phyloP scores from a whole-genome alignment of 2,113 vertebrate species.

The Nesogale talazaci region DNA sequence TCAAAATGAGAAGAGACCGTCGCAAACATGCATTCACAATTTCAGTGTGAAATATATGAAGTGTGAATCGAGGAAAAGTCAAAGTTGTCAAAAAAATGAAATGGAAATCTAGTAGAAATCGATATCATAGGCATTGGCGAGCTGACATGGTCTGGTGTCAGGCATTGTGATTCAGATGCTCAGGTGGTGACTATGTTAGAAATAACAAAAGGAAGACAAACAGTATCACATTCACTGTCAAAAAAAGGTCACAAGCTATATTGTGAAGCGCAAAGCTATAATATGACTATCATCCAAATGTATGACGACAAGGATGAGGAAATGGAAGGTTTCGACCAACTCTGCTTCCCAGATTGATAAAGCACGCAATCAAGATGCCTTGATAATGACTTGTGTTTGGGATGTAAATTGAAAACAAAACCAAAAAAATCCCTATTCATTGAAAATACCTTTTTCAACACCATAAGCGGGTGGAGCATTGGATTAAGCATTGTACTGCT shows the following conservation, averaged over 20 bases:
- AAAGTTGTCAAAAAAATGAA: not conserved
- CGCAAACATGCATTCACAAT: too few species aligned
- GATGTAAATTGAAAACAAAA: not conserved
- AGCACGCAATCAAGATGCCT: not conserved
- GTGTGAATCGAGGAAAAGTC: not conserved
- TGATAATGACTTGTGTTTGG: not conserved
- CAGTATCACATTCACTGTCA: not conserved
- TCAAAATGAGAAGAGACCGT: not conserved
- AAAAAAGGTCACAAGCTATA: not conserved
- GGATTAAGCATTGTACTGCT: too few species aligned
- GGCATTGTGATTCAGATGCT: not conserved
- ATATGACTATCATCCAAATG: not conserved
- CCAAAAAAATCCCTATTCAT: not conserved
- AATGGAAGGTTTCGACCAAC: too few species aligned
- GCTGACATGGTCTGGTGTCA: not conserved
- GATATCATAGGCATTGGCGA: not conserved
- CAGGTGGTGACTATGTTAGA: not conserved
- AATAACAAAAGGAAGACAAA: not conserved
- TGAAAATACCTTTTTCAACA: not conserved
- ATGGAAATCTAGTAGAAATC: not conserved
- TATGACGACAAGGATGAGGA: not conserved
- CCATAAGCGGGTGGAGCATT: not conserved
- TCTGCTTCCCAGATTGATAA: not conserved
- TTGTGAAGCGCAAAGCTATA: not conserved
- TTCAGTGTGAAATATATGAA: not conserved